Conservation (phyloP, 2,113 vertebrate species). For the Phoxinus phoxinus region DNA sequence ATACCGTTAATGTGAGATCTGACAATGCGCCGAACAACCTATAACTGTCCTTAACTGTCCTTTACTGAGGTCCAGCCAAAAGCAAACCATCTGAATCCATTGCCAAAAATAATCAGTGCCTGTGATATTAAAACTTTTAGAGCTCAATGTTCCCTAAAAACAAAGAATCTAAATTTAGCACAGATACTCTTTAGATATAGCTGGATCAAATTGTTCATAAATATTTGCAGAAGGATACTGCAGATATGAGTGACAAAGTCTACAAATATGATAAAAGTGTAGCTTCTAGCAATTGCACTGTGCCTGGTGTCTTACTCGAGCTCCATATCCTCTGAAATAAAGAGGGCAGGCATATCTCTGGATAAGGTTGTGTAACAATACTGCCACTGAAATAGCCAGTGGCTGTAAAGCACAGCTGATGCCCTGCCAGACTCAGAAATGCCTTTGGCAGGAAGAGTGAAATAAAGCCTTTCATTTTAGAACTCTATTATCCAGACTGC, state of each 20-base stretch:
- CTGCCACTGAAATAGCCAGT: slow-evolving; percentile 24
- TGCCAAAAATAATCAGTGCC: slow-evolving; percentile 7
- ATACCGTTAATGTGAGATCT: background rate
- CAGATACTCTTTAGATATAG: background rate
- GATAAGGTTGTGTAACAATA: slow-evolving; percentile 45
- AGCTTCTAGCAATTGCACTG: background rate
- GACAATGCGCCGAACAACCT: background rate
- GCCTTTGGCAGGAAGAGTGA: slow-evolving; percentile 39
- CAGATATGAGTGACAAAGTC: background rate
- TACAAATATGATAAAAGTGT: background rate
- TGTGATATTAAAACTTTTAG: background rate
- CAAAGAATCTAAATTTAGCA: slow-evolving; percentile 10
- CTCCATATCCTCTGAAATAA: background rate
- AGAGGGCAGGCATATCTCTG: slow-evolving; percentile 12
- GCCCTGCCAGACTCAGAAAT: slow-evolving; percentile 36
- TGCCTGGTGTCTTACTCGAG: background rate
- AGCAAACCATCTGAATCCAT: background rate
- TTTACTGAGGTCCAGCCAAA: slow-evolving; percentile 19
- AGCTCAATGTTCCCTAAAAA: slow-evolving; percentile 1
- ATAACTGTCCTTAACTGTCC: slow-evolving; percentile 14
- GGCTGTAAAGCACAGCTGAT: slow-evolving; percentile 45
- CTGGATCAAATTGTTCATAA: background rate
- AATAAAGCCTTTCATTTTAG: slow-evolving; percentile 53
- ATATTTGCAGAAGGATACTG: background rate
- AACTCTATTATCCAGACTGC: slow-evolving; percentile 51